Evolutionary conservation across 2,888 invertebrate genomes (phyloP), one percentile per base, ranked within the genome.

Genomic region (Fissipunctia ypsillon): DNA sequence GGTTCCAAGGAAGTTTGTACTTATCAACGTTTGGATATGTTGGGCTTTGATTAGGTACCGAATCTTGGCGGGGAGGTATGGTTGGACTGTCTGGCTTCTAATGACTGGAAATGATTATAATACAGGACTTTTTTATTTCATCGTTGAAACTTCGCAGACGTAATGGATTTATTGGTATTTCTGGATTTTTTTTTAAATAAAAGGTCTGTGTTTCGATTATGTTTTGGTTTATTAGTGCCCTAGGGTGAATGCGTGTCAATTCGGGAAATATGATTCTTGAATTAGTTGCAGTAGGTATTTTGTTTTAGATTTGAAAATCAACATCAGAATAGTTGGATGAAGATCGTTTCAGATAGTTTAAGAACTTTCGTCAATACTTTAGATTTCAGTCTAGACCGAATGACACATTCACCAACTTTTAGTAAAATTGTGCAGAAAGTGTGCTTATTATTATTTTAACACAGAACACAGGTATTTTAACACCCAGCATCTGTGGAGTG

Each of bases 1-100:
- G 88, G 83, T 83, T 84, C 54, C 72, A 12, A 63, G 81, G 80
- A 85, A 87, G 73, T 87, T 87, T 79, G 78, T 82, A 80, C 81
- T 81, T 83, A 83, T 80, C 78, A 85, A 80, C 72, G 79, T 83
- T 80, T 81, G 81, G 78, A 81, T 73, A 81, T 69, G 72, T 79
- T 41, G 68, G 63, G 38, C 65, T 73, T 80, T 80, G 85, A 81
- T 84, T 86, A 64, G 64, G 54, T 35, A 77, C 74, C 52, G 67
- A 77, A 65, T 74, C 59, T 52, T 60, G 10, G 16, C 45, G 45
- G 12, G 61, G 45, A 81, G 57, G 38, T 38, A 7, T 38, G 38
- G 38, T 9, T 7, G 38, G 38, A 9, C 9, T 38, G 9, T 9
- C 9, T 38, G 4, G 38, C 5, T 38, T 38, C 38, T 38, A 35